Percentiles rank a stretch among this genome's conserved stretches.
These are phyloP conservation scores for Cataglyphis livida DNA, from an alignment of 2,888 invertebrate species.

Conservation along the genomic window DNA sequence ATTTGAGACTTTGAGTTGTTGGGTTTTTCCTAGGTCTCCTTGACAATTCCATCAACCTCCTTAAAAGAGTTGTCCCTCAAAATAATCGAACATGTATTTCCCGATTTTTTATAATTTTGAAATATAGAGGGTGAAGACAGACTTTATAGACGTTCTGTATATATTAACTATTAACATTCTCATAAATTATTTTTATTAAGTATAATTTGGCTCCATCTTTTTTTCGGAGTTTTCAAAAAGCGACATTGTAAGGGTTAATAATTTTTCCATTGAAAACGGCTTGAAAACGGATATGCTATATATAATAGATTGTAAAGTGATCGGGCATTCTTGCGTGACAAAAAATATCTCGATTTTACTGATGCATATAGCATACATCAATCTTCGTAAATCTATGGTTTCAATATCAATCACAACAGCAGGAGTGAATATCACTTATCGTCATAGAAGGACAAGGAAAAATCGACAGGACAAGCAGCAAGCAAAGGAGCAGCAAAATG, in stretches of 20 bases:
- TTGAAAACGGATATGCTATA: neutral
- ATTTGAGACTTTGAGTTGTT: too few species aligned
- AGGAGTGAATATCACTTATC: neutral
- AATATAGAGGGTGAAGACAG: too few species aligned
- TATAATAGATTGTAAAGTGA: neutral
- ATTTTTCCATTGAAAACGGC: neutral
- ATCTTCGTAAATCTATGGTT: neutral
- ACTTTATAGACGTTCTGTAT: neutral
- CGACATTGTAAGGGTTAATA: neutral
- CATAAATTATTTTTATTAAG: constrained; percentile 1
- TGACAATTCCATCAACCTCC: too few species aligned
- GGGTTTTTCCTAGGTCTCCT: too few species aligned
- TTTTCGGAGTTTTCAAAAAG: neutral
- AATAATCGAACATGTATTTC: too few species aligned
- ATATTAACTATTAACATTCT: neutral
- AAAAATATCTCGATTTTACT: neutral
- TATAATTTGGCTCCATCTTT: neutral
- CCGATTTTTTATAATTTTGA: too few species aligned
- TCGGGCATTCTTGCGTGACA: neutral
- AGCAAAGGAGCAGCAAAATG: constrained; percentile 6
- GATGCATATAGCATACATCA: neutral
- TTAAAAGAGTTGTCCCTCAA: too few species aligned
- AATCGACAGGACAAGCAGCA: neutral
- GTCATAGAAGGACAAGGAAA: constrained; percentile 3
- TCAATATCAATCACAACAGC: neutral